phyloP scores from a whole-genome alignment of 2,888 invertebrate genomes.

The Drosophila seclusa region DNA sequence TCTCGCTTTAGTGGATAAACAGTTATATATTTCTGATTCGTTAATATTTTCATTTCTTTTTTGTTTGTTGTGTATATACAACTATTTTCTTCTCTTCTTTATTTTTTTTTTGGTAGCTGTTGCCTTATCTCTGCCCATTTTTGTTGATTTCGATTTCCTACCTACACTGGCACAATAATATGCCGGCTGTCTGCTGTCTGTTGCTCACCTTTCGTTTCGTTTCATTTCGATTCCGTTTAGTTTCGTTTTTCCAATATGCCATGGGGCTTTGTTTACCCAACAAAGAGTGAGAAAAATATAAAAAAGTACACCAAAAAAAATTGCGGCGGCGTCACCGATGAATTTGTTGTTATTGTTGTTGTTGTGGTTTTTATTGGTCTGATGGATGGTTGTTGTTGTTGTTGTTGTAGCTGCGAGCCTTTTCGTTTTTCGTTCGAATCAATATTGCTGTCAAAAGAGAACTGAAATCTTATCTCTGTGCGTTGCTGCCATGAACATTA shows the following conservation, averaged over 20 bases:
- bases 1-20: conserved; percentile 8
- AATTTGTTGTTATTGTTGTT: conserved; percentile 18
- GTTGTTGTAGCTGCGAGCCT: conserved; percentile 26
- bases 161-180: conserved; percentile 34
- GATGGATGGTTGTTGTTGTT: conserved; percentile 26
- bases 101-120: conserved; percentile 49
- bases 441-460: conserved; percentile 76
- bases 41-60: conserved; percentile 11
- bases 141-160: conserved; percentile 61
- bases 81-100: conserved; percentile 14
- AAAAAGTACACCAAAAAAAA: conserved; percentile 33
- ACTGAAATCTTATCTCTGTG: conserved; percentile 72
- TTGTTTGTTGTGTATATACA: conserved; percentile 18
- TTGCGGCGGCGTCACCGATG: conserved; percentile 45
- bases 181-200: conserved; percentile 6
- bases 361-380: conserved; percentile 30
- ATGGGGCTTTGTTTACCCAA: conserved; percentile 71
- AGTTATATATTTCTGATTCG: conserved; percentile 19
- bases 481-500: conserved; percentile 69
- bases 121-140: conserved; percentile 54
- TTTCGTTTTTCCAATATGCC: conserved; percentile 52
- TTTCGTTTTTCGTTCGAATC: conserved; percentile 66
- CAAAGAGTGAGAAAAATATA: conserved; percentile 47
- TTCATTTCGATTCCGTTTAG: conserved; percentile 34
- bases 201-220: conserved; percentile 62